phyloP scores from a whole-genome alignment of 2,113 vertebrate species.

The Otus sunia region DNA sequence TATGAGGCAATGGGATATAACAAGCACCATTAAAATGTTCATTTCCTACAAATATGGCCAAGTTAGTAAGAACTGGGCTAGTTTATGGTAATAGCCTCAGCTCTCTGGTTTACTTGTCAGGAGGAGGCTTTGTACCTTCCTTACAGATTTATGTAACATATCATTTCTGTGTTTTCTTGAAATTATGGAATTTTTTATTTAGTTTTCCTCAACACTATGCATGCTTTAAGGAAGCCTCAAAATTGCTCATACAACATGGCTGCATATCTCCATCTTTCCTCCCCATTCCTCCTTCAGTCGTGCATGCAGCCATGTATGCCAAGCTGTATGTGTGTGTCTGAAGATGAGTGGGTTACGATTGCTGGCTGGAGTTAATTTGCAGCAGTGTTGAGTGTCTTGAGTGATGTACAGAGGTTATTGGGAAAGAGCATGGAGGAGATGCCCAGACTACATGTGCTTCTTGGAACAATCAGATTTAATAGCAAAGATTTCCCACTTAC shows the following conservation, averaged over 20 bases:
- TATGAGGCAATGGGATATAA: neutral
- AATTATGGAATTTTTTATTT: neutral
- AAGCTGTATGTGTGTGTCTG: neutral
- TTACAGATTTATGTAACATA: rapidly evolving
- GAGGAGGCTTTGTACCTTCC: neutral
- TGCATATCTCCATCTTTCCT: rapidly evolving
- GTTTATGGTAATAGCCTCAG: neutral
- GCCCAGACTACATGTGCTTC: neutral
- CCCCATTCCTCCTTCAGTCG: rapidly evolving
- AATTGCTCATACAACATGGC: neutral
- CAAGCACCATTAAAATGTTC: neutral
- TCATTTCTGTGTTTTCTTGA: neutral
- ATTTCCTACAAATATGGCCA: neutral
- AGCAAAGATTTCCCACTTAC: neutral
- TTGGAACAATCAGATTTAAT: neutral
- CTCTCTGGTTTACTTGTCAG: neutral
- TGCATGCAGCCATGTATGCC: rapidly evolving
- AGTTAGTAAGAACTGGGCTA: neutral
- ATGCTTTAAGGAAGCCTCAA: neutral
- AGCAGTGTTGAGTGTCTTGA: neutral
- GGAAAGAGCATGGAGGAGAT: rapidly evolving
- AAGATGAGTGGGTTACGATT: neutral
- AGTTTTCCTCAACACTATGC: neutral
- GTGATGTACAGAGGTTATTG: neutral
- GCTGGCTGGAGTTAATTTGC: rapidly evolving